A percentile compares a stretch with the other conserved stretches of the same genome.
Evolutionary conservation across 2,888 invertebrate species (phyloP).

Genomic region (Metellina segmentata): DNA sequence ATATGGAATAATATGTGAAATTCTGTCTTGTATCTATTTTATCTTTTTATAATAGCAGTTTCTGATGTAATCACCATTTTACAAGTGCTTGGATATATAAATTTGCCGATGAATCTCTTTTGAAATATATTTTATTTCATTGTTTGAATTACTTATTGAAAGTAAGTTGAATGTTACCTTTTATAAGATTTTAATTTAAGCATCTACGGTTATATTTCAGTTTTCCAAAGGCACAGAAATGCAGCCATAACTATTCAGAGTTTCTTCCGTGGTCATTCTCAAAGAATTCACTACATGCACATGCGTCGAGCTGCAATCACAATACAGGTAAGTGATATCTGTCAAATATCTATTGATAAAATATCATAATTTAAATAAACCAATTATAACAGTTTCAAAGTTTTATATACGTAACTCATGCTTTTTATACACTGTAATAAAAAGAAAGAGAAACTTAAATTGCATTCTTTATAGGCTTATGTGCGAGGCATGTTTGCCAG

Average conservation of each 20-base stretch:
- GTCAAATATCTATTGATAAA: background rate
- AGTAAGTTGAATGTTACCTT: too few relatives aligned
- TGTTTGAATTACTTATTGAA: too few relatives aligned
- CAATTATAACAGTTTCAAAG: background rate
- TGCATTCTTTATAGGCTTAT: constrained; percentile 83
- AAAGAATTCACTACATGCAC: constrained; percentile 89
- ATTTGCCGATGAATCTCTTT: too few relatives aligned
- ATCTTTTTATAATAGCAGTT: too few relatives aligned
- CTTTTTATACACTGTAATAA: background rate
- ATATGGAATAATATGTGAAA: too few relatives aligned
- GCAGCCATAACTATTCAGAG: constrained; percentile 90
- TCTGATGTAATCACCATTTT: too few relatives aligned
- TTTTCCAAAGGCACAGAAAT: constrained; percentile 85
- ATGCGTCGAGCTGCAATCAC: constrained; percentile 91
- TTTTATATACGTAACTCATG: background rate
- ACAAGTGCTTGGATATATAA: too few relatives aligned
- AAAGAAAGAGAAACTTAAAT: background rate
- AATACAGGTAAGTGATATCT: constrained; percentile 84
- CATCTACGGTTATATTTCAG: constrained; percentile 80
- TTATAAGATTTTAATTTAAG: too few relatives aligned
- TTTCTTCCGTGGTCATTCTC: constrained; percentile 92
- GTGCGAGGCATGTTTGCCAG: constrained; percentile 92
- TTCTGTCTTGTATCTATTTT: too few relatives aligned
- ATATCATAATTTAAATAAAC: background rate
- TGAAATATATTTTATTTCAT: too few relatives aligned